Base-by-base conservation (phyloP, 2,797 vertebrate genomes). In the Trematomus bernacchii region DNA sequence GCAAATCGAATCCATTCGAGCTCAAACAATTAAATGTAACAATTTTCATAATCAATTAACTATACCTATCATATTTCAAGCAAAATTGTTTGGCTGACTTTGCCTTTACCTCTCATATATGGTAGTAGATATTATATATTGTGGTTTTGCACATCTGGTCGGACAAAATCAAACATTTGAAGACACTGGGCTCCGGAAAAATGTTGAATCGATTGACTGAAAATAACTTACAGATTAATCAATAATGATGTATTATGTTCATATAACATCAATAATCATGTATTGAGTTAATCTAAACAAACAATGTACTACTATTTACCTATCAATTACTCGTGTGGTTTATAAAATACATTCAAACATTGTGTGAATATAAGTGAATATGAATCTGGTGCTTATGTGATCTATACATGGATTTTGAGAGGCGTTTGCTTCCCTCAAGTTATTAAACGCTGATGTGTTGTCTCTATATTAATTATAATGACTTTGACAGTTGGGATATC, bases 141-240 rank as follows among this genome's bases (percentile, higher is more conserved):
- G 1, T 51, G 8, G 5, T 37, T 47, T 19, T 21, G 13, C 23
- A 42, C 33, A 40, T n/a, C 51, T 42, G 37, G 50, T 66, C 10
- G 0, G 19, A 43, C 10, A 43, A 43, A 54, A 21, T 0, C 16
- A 48, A 44, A 48, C n/a, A 18, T 33, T 8, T 58, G 3, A 48
- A 21, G 52, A 30, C 37, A 2, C n/a, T 13, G n/a, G 30, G 19
- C 18, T 37, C 33, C 55, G 1, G 5, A 19, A 47, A 37, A 40
- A 1, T 40, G 37, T 7, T 1, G 5, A 63, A 30, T 58, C 10
- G 7, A 9, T 19, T 40, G 10, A 50, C 11, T 50, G 5, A 19
- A 54, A 61, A 37, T 61, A 61, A 65, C 10, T 23, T 11, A 42
- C 27, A 51, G 37, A 66, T 66, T 42, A 23, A 42, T 18, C 33